These are phyloP conservation scores for Lagenorhynchus albirostris DNA, from an alignment of 2,113 vertebrate species.

Conservation along the genomic window DNA sequence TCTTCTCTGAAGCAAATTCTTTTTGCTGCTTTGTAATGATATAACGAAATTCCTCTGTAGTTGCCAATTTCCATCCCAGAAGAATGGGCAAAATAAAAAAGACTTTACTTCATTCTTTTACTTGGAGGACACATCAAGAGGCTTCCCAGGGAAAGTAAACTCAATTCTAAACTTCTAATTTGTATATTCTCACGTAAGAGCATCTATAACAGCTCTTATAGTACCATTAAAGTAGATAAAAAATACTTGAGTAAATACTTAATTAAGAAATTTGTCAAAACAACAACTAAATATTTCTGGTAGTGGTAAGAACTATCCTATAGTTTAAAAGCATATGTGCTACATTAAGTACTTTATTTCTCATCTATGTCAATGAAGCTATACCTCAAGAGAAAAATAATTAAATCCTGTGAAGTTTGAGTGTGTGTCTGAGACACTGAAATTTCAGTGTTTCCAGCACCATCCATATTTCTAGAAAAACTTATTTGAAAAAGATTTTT, in stretches of 20 bases:
- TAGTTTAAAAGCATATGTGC: not conserved
- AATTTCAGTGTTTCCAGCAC: not conserved
- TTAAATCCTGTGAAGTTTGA: not conserved
- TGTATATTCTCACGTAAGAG: not conserved
- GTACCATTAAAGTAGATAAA: not conserved
- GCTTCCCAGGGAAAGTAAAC: not conserved
- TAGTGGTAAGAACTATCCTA: not conserved
- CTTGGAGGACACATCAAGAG: not conserved
- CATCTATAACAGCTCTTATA: not conserved
- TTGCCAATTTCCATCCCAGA: not conserved
- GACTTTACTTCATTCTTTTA: not conserved
- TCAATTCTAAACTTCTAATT: slow-evolving; percentile 7
- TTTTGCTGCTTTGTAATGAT: not conserved
- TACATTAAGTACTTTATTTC: not conserved
- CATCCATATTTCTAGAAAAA: not conserved
- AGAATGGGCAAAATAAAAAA: not conserved
- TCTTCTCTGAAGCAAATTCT: not conserved
- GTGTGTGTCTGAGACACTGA: not conserved
- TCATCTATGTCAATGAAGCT: not conserved
- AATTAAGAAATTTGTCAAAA: not conserved
- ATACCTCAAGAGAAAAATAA: not conserved
- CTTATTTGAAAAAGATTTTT: not conserved
- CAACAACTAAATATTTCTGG: not conserved
- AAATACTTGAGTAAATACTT: not conserved
- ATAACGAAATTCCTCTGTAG: not conserved